phyloP scores from a whole-genome alignment of 2,888 invertebrate species.

The Cylloceria caligata region DNA sequence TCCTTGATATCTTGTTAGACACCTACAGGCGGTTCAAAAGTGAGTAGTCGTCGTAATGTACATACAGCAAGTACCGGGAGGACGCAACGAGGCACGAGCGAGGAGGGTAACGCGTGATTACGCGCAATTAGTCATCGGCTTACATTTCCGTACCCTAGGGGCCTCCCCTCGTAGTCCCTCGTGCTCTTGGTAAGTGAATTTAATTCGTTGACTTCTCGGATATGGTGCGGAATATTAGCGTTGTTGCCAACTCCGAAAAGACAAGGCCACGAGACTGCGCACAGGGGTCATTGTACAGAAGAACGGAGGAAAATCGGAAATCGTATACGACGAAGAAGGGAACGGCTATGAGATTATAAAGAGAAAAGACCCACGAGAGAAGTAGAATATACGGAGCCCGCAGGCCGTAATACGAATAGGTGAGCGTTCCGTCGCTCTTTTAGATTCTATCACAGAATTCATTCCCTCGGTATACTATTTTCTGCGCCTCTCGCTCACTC shows the following conservation, averaged over 20 bases:
- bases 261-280: not conserved
- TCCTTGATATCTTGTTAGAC: too few relatives aligned
- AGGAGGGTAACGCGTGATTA: conserved; percentile 65
- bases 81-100: not conserved
- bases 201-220: conserved; percentile 29
- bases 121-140: conserved; percentile 69
- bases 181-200: conserved; percentile 59
- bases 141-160: conserved; percentile 35
- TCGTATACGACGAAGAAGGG: conserved; percentile 10
- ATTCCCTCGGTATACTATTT: conserved; percentile 15
- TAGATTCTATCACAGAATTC: conserved; percentile 14
- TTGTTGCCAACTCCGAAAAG: not conserved
- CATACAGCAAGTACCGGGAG: not conserved
- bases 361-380: not conserved
- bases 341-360: conserved; percentile 26
- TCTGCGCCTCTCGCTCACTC: not conserved
- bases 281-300: conserved; percentile 24
- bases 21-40: not conserved
- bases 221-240: conserved; percentile 29
- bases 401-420: not conserved
- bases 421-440: conserved; percentile 10
- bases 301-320: conserved; percentile 34
- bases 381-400: not conserved
- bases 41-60: not conserved
- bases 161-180: conserved; percentile 32